Evolutionary conservation across 1,140 invertebrate species (phyloP).

Genomic region (Arion vulgaris): DNA sequence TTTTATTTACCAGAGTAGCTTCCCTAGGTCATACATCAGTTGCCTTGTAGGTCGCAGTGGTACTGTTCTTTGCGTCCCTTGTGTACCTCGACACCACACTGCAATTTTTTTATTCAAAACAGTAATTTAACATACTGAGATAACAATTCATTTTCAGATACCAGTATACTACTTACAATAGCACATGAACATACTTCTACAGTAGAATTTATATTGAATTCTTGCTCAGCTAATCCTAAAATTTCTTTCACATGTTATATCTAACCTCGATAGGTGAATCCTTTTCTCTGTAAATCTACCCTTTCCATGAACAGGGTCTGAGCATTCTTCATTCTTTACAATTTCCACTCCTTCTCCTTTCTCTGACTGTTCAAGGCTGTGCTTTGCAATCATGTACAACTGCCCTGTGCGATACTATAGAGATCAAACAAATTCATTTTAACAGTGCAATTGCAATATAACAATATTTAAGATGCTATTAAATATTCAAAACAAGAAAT

Average conservation of each 20-base stretch:
- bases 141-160: too few relatives aligned
- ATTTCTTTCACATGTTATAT: background rate
- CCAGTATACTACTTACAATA: background rate
- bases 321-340: slow-evolving; percentile 85
- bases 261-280: slow-evolving; percentile 89
- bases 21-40: too few relatives aligned
- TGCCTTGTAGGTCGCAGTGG: too few relatives aligned
- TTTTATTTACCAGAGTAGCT: too few relatives aligned
- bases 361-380: slow-evolving; percentile 91
- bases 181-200: background rate
- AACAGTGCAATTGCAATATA: background rate
- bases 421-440: slow-evolving; percentile 17
- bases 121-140: too few relatives aligned
- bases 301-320: slow-evolving; percentile 84
- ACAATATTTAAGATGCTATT: background rate
- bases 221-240: too few relatives aligned
- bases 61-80: too few relatives aligned
- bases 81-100: too few relatives aligned
- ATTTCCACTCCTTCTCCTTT: slow-evolving; percentile 94
- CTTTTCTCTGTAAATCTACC: slow-evolving; percentile 94
- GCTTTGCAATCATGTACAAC: slow-evolving; percentile 94
- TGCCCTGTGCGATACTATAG: slow-evolving; percentile 93
- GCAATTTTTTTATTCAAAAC: too few relatives aligned
- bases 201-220: background rate
- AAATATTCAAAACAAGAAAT: too few relatives aligned